Conservation (phyloP, 2,888 invertebrate genomes). For the Epirrhoe tristata region DNA sequence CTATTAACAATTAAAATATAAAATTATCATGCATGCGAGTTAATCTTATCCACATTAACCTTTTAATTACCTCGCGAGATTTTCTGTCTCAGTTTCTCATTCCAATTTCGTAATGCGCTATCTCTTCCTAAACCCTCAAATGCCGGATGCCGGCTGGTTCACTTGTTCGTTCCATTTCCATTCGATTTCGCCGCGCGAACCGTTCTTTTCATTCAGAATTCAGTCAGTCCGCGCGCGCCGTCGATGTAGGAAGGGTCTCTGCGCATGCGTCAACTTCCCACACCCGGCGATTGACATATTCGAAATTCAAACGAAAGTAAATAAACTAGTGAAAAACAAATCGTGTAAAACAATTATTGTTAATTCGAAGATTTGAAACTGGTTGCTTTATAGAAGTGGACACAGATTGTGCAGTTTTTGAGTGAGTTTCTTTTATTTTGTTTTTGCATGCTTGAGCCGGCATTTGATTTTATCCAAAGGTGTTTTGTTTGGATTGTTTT, state of each 20-base stretch:
- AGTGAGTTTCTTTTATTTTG: conserved; percentile 71
- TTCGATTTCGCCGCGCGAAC: conserved; percentile 17
- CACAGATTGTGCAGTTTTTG: conserved; percentile 63
- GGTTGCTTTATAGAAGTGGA: conserved; percentile 45
- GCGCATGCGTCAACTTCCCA: conserved; percentile 69
- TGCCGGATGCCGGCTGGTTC: conserved; percentile 15
- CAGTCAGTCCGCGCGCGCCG: conserved; percentile 69
- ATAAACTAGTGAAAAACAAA: conserved; percentile 24
- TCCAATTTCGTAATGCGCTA: conserved; percentile 1
- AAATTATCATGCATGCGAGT: not conserved
- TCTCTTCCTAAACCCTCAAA: conserved; percentile 25
- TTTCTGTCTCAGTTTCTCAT: conserved; percentile 25
- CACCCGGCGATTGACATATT: conserved; percentile 66
- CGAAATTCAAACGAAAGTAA: conserved; percentile 66
- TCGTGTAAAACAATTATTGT: conserved; percentile 54
- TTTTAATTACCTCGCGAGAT: conserved; percentile 12
- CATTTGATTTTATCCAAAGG: conserved; percentile 65
- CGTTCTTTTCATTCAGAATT: conserved; percentile 51
- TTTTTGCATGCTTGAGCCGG: conserved; percentile 68
- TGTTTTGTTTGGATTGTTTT: conserved; percentile 44
- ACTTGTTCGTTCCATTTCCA: conserved; percentile 27
- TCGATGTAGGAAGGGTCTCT: conserved; percentile 52
- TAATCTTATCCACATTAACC: conserved; percentile 24
- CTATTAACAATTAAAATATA: not conserved
- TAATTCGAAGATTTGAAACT: not conserved